Base-by-base conservation (phyloP, 92 coral and sea anemone genomes). In the Porites evermanni region DNA sequence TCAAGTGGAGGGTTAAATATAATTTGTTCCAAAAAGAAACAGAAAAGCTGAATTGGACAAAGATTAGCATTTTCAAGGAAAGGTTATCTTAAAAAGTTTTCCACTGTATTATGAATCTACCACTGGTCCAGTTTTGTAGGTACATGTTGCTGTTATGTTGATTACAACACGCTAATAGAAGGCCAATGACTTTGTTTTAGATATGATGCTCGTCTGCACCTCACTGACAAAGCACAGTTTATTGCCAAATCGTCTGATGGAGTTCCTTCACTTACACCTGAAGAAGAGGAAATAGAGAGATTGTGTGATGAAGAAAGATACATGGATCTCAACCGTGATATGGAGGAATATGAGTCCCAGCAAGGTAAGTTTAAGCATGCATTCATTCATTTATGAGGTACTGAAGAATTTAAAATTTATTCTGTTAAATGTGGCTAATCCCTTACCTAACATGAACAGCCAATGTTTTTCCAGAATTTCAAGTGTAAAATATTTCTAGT, bases 271-370 rank as follows among this genome's bases (percentile, higher is more conserved):
- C 85, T 91, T 10, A 70, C 98, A 65, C 83, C 92, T 7, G 85
- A 90, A 23, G 99, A 97, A 47, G 91, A 83, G 53, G 98, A 88
- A 65, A 59, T 91, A 17, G 98, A 97, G 78, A 90, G 93, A 72
- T 80, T 67, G 72, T 95, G 98, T 84, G 98, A 97, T 69, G 89
- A 97, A 80, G 99, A 97, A 84, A 92, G 99, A 64, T 97, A 97
- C 81, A 76, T 91, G 70, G 99, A 94, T 72, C 84, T 97, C 73
- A 72, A 88, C 50, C 86, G 76, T 63, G 92, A 93, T 69, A 26
- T 89, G 84, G 76, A 88, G 29, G 99, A 95, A 68, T 72, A 93
- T 72, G 98, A 95, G 10, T 83, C 90, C 67, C 91, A 93, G 60
- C 95, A 92, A 78, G 95, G 95, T 95, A 73, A 67, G 56, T 63